A percentile compares a stretch with the other conserved stretches of the same genome.
These are phyloP conservation scores for Silvanus unidentatus DNA, from an alignment of 2,888 invertebrate species.

Conservation along the genomic window DNA sequence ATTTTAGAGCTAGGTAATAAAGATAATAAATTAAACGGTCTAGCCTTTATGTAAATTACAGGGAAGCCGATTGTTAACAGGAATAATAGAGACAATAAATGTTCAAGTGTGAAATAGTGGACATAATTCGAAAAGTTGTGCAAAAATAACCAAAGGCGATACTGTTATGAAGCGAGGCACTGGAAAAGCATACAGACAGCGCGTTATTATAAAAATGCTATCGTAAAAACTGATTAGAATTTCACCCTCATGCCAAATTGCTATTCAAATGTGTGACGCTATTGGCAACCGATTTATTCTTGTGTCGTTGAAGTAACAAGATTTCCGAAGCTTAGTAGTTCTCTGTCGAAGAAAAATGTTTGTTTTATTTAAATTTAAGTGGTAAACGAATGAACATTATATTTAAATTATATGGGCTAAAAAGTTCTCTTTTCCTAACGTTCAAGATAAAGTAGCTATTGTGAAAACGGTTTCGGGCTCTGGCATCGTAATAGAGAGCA, in stretches of 20 bases:
- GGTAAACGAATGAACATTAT: slow-evolving; percentile 39
- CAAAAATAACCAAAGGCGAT: slow-evolving; percentile 21
- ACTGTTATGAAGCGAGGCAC: slow-evolving; percentile 26
- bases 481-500: no score
- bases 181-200: slow-evolving; percentile 34
- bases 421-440: slow-evolving; percentile 22
- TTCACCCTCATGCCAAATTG: slow-evolving; percentile 46
- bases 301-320: slow-evolving; percentile 45
- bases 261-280: slow-evolving; percentile 47
- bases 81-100: no score
- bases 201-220: slow-evolving; percentile 43
- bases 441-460: neutral
- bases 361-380: slow-evolving; percentile 46
- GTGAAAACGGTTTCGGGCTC: no score
- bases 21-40: no score
- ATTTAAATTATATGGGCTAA: slow-evolving; percentile 34
- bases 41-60: no score
- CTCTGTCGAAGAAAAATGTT: slow-evolving; percentile 43
- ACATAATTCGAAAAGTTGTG: neutral
- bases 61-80: no score
- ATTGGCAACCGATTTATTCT: slow-evolving; percentile 48
- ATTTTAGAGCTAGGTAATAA: no score
- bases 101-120: no score
- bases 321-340: slow-evolving; percentile 40
- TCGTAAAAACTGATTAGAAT: slow-evolving; percentile 48